Base-by-base conservation (phyloP, 2,888 invertebrate species). In the Folsomia candida region DNA sequence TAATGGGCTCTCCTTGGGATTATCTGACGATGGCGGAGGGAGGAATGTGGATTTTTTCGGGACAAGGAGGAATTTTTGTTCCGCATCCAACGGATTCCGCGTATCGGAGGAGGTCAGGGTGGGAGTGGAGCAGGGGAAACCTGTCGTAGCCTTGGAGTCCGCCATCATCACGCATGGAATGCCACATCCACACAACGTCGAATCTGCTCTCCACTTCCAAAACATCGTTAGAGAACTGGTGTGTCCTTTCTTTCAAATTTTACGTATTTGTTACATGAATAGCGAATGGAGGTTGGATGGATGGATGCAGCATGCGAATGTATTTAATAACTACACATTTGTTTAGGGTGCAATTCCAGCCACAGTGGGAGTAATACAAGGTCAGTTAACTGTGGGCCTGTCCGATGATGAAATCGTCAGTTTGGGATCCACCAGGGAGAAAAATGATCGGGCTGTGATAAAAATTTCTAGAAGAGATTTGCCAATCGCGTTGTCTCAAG, bases 121-220 rank as follows among this genome's bases (percentile, higher is more conserved):
- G 67, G 93, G 93, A 6, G 83, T 92, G 77, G 83, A 84, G 67
- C 83, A 85, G 61, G 84, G 85, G 28, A 84, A 86, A 76, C 92
- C 97, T 9, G 87, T 98, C 72, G 95, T 99, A 22, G 97, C 97
- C 1, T 85, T 99, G 78, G 99, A 99, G 86, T 96, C 97, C 6
- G 95, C 99, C 0, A 96, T 99, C 75, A 93, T 99, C 73, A 97
- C 97, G 0, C 98, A 99, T 85, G 99, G 99, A 57, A 94, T 99
- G 93, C 97, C 97, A 0, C 91, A 89, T 84, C 98, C 98, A 0
- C 86, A 91, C 66, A 99, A 99, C 85, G 85, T 95, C 63, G 85
- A 91, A 78, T 96, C 94, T 37, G 97, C 97, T 2, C 72, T 88
- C 54, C 86, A 88, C 81, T 91, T 97, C 1, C 94, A 97, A 84